phyloP scores from a whole-genome alignment of 1,140 invertebrate species.

The Pseudoatta argentina region DNA sequence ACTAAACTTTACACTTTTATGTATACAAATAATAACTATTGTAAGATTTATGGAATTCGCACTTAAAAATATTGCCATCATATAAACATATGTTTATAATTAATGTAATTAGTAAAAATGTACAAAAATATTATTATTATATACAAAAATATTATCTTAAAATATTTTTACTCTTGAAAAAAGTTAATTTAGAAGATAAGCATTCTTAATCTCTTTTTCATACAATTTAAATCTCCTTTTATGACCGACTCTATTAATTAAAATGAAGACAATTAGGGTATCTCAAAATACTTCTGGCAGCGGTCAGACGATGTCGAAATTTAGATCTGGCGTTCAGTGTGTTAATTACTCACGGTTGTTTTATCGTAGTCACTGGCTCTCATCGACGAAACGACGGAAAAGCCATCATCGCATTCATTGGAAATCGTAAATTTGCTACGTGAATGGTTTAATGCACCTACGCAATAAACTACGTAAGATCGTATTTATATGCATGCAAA shows the following conservation, averaged over 20 bases:
- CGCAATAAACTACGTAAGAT: slow-evolving; percentile 9
- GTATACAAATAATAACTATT: background rate
- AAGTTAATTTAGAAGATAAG: background rate
- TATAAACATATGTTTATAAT: no score
- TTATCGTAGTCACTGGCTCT: slow-evolving; percentile 24
- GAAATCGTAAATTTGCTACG: slow-evolving; percentile 48
- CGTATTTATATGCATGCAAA: slow-evolving; percentile 37
- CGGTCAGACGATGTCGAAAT: slow-evolving; percentile 24
- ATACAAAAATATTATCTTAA: background rate
- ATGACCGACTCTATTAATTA: slow-evolving; percentile 35
- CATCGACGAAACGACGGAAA: slow-evolving; percentile 6
- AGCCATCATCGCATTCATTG: slow-evolving; percentile 28
- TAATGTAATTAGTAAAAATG: no score
- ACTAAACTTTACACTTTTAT: background rate
- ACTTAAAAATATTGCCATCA: no score
- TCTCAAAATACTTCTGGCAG: slow-evolving; percentile 40
- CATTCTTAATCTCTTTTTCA: background rate
- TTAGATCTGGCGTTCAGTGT: slow-evolving; percentile 41
- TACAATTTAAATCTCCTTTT: slow-evolving; percentile 2
- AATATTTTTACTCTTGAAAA: background rate
- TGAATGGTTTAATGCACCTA: slow-evolving; percentile 27
- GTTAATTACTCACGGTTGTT: slow-evolving; percentile 55
- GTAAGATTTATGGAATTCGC: no score
- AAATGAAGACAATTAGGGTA: slow-evolving; percentile 51
- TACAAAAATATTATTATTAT: background rate